Evolutionary conservation across 2,113 vertebrate genomes (phyloP).

Genomic region (Perognathus longimembris): DNA sequence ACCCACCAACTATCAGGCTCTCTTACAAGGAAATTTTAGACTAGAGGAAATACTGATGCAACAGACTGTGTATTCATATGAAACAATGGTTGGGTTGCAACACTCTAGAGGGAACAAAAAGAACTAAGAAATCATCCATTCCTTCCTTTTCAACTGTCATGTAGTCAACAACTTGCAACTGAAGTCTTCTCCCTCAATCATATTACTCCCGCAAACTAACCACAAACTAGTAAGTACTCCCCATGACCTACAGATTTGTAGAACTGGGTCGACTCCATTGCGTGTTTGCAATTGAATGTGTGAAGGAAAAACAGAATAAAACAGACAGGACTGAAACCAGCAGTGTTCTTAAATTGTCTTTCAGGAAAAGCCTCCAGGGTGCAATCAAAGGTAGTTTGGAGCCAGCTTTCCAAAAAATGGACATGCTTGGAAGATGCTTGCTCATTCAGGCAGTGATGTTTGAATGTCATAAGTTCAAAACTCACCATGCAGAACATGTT

Average conservation of each 20-base stretch:
- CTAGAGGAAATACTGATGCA: conserved; percentile 7
- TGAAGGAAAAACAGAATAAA: neutral
- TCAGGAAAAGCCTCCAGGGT: neutral
- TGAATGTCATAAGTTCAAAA: neutral
- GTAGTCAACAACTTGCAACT: neutral
- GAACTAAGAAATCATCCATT: neutral
- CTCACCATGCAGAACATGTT: neutral
- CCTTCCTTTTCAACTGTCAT: neutral
- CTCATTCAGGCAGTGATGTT: neutral
- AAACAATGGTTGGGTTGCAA: neutral
- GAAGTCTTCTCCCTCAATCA: neutral
- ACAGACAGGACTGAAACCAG: neutral
- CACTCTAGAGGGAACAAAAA: neutral
- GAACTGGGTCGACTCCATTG: neutral
- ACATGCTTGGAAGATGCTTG: neutral
- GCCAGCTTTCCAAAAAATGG: neutral
- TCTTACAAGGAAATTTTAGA: neutral
- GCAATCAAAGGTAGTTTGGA: neutral
- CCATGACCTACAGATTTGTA: neutral
- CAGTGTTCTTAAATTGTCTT: neutral
- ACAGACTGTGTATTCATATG: neutral
- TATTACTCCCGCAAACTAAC: neutral
- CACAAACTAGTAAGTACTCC: neutral
- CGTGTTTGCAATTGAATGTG: neutral
- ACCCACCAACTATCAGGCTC: neutral